These are phyloP conservation scores for Lissonota sp. DNA, from an alignment of 2,888 invertebrate species.

Conservation along the genomic window DNA sequence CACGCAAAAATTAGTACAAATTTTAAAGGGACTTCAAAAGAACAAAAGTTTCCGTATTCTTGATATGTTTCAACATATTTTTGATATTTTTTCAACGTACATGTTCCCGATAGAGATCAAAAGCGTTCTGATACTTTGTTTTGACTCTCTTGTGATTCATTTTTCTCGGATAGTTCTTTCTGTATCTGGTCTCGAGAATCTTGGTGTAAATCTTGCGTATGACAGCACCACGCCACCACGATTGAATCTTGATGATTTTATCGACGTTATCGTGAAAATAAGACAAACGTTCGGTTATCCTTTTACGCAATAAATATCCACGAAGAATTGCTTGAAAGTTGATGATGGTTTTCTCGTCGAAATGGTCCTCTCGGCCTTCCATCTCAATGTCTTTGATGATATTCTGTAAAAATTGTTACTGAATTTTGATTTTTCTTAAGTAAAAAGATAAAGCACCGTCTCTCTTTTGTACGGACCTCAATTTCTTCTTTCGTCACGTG, in stretches of 20 bases:
- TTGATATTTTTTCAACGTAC: constrained; percentile 76
- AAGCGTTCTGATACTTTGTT: constrained; percentile 80
- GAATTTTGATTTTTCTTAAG: too few relatives aligned
- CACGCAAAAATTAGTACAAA: too few relatives aligned
- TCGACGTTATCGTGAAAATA: constrained; percentile 83
- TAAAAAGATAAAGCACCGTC: too few relatives aligned
- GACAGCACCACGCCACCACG: constrained; percentile 87
- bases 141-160: constrained; percentile 80
- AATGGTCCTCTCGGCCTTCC: constrained; percentile 67
- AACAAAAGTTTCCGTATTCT: too few relatives aligned
- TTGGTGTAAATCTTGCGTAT: constrained; percentile 84
- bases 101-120: constrained; percentile 85
- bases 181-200: constrained; percentile 83
- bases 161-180: constrained; percentile 84
- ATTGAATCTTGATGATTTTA: constrained; percentile 85
- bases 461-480: constrained; percentile 67
- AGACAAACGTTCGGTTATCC: constrained; percentile 82
- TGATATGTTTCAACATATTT: not conserved
- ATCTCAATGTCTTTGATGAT: constrained; percentile 65
- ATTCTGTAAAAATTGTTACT: constrained; percentile 6
- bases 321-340: constrained; percentile 87
- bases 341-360: constrained; percentile 84
- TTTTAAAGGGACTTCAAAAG: too few relatives aligned
- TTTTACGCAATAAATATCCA: constrained; percentile 86
- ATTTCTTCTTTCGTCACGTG: constrained; percentile 78